Evolutionary conservation across 2,888 invertebrate species (phyloP), one percentile per base, ranked within the genome.

Genomic region (Autographa pulchrina): DNA sequence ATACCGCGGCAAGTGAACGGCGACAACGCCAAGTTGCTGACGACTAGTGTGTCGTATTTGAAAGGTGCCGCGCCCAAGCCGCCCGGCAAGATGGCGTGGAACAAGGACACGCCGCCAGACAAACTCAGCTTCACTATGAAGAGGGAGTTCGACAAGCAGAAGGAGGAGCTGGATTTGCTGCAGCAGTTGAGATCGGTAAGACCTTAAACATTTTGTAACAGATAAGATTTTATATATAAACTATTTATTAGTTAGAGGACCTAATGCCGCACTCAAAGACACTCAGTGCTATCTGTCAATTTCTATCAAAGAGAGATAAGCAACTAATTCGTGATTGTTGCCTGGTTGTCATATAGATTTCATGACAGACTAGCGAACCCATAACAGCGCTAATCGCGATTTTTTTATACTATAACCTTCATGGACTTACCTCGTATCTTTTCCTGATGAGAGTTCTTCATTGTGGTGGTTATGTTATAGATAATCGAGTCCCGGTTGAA

Each of bases 61-160:
- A 96, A 97, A 90, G 97, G 96, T 92, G 89, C 94, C 13, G 93
- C 93, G 54, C 91, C 96, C 58, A 95, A 94, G 82, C 91, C 94
- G 2, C 82, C 90, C n/a, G 90, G 90, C 71, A 97, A 96, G 88
- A 97, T 97, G 84, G 96, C 97, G 83, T 98, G 98, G 98, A 97
- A 97, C 85, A 97, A 97, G 85, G 97, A 98, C 84, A 86, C 97
- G 78, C 93, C 97, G 56, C 93, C 96, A 0, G 98, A 98, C 81
- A 98, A 98, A 90, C 97, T 98, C 85, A 98, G 98, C 88, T 99
- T 99, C 91, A 99, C 99, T 0, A 98, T 99, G 97, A 97, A 98
- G 87, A 96, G 99, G 81, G 99, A 99, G 92, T 98, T 98, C 80
- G 98, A 99, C 90, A 98, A 98, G 86, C 98, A 98, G 87, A 97